Percentiles rank a stretch among this genome's conserved stretches.
Evolutionary conservation across 2,113 vertebrate genomes (phyloP).

Genomic region (Toxostoma redivivum): DNA sequence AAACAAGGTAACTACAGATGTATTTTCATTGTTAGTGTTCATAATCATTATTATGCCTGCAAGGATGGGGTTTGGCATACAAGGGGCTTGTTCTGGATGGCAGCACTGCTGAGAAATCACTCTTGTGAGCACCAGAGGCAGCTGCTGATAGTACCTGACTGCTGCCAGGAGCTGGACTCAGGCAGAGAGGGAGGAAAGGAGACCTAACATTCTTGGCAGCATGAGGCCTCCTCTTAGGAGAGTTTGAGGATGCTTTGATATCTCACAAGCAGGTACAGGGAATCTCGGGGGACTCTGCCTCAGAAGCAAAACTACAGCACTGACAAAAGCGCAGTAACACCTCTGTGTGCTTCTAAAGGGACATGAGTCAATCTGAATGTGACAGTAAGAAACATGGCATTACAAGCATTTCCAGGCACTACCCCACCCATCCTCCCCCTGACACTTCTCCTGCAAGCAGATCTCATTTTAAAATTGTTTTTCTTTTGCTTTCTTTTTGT

Average conservation of each 20-base stretch:
- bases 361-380: neutral
- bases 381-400: neutral
- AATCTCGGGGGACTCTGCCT: neutral
- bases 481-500: neutral
- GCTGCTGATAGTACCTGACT: neutral
- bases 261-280: neutral
- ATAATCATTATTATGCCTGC: conserved; percentile 11
- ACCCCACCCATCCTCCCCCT: neutral
- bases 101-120: neutral
- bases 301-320: neutral
- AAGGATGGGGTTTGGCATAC: neutral
- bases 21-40: conserved; percentile 34
- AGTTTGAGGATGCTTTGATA: neutral
- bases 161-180: neutral
- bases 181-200: neutral
- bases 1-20: conserved; percentile 31
- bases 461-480: neutral
- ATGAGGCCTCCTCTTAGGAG: neutral
- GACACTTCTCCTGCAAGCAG: neutral
- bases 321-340: neutral
- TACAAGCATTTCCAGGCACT: neutral
- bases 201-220: neutral
- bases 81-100: neutral
- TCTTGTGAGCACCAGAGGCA: neutral
- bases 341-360: neutral